Conservation (phyloP, 2,113 vertebrate species). For the Crotophaga sulcirostris region DNA sequence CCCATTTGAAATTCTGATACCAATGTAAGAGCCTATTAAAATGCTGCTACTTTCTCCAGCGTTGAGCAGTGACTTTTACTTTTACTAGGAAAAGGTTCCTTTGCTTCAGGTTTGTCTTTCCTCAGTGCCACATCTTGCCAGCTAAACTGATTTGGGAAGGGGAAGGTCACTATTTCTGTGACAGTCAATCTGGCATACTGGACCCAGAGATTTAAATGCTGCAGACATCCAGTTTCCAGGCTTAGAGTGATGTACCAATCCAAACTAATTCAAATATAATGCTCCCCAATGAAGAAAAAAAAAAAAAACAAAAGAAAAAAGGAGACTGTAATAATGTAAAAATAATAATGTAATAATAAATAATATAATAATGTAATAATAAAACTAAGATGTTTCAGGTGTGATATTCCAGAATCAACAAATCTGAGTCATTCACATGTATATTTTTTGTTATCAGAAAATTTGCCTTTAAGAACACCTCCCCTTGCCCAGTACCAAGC, state of each 20-base stretch:
- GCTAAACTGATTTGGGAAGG: not conserved
- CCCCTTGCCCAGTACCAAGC: not conserved
- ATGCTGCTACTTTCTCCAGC: not conserved
- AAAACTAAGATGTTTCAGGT: not conserved
- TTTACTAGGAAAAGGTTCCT: not conserved
- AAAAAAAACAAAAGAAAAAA: not conserved
- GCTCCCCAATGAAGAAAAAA: not conserved
- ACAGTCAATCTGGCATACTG: not conserved
- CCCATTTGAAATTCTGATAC: not conserved
- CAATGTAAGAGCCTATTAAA: not conserved
- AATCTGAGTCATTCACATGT: not conserved
- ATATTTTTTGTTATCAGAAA: not conserved
- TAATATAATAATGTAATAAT: no score
- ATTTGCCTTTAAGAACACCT: not conserved
- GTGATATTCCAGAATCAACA: not conserved
- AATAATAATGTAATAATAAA: no score
- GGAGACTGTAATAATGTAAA: accelerated
- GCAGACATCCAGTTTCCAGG: not conserved
- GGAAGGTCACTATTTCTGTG: not conserved
- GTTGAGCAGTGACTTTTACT: not conserved
- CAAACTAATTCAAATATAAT: not conserved
- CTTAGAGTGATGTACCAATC: not conserved
- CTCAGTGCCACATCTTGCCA: no score
- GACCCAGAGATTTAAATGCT: not conserved
- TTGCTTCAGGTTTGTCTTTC: not conserved